Evolutionary conservation across 30 jellyfish, hydroid and myxozoan species (phyloP), one percentile per base, ranked within the genome.

Genomic region (Hydractinia echinata): DNA sequence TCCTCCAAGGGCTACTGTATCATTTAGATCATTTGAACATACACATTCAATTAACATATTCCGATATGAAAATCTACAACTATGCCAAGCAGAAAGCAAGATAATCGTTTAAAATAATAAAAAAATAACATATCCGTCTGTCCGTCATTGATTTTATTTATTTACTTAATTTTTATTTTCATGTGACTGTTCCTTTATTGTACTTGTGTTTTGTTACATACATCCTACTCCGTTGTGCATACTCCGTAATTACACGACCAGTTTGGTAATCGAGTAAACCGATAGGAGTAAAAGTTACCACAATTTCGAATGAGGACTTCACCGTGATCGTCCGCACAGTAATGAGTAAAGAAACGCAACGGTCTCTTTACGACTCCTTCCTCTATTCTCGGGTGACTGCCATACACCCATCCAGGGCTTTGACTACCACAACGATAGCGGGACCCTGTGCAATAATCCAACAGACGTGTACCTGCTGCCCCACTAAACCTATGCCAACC

Each of bases 251-350:
- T 53, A 50, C 85, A 77, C 5, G 79, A 54, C 79, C 79, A 77
- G 76, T 60, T 18, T 10, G 82, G 85, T 8, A 77, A 48, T 9
- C 55, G 10, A 19, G 39, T 55, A 54, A 77, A 77, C 1, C 39
- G 19, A 55, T 77, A 77, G 51, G 58, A 51, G 56, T 4, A 54
- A 61, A 54, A 77, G 58, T 20, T 30, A 10, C 81, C 81, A 66
- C 85, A 77, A 66, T 77, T 77, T 51, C 76, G 10, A 30, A 77
- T 60, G 8, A 9, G 53, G 5, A 77, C 85, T 77, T 30, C 53
- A 77, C 82, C 85, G 15, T 6, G 30, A 77, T 77, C 85, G 30
- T 66, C 74, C 15, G 85, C 85, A 14, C 85, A 77, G 55, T 77
- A 77, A 55, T 9, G 60, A 8, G 85, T 54, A 58, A 30, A 61